phyloP scores from a whole-genome alignment of 2,888 invertebrate species.

The Andrena chrysosceles region DNA sequence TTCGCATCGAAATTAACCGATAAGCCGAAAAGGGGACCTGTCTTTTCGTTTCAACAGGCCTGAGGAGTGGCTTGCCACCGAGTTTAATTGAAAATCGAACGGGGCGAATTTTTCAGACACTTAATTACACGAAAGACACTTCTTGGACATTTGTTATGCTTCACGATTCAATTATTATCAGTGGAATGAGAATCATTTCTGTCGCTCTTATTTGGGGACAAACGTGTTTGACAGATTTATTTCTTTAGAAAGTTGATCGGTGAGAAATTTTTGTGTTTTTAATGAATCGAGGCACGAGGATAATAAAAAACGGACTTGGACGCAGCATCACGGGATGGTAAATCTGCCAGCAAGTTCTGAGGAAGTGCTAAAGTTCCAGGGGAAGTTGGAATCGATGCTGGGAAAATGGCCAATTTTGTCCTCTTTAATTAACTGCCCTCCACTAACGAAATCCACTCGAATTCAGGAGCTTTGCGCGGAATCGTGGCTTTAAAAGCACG shows the following conservation, averaged over 20 bases:
- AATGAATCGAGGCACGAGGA: neutral
- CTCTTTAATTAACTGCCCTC: conserved; percentile 56
- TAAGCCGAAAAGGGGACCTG: no score
- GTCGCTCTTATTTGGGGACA: neutral
- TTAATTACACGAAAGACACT: neutral
- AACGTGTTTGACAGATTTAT: neutral
- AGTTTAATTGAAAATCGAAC: neutral
- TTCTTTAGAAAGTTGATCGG: neutral
- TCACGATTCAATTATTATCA: neutral
- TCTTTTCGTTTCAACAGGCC: no score
- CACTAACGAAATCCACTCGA: conserved; percentile 14
- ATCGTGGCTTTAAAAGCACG: neutral
- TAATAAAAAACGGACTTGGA: neutral
- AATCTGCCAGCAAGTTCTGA: conserved; percentile 66
- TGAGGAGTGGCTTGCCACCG: neutral
- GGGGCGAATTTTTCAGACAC: neutral
- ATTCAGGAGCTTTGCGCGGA: neutral
- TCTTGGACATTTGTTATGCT: neutral
- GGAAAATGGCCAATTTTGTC: conserved; percentile 42
- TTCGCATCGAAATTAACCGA: neutral
- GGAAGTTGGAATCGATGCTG: conserved; percentile 34
- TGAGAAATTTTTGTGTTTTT: no score
- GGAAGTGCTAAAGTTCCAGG: conserved; percentile 58
- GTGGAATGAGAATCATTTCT: neutral
- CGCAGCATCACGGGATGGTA: conserved; percentile 59